These are phyloP conservation scores for Caenorhabditis remanei DNA, from an alignment of 1,140 invertebrate genomes.

Conservation along the genomic window DNA sequence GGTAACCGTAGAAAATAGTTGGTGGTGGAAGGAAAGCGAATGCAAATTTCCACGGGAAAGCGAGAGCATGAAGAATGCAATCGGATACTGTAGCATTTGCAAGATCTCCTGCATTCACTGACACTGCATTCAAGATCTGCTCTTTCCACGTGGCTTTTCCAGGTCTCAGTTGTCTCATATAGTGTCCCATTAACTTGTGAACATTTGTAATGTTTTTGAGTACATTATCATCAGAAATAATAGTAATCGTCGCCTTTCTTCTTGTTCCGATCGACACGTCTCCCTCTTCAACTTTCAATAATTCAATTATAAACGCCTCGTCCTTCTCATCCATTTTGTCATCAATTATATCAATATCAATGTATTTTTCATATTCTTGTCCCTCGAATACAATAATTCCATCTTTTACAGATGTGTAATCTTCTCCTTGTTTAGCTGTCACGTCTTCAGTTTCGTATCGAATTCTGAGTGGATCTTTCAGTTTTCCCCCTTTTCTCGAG, in stretches of 20 bases:
- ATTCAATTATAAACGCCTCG: conserved; percentile 90
- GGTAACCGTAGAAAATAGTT: conserved; percentile 83
- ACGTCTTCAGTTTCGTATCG: conserved; percentile 62
- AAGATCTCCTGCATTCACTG: conserved; percentile 63
- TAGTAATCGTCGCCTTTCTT: conserved; percentile 56
- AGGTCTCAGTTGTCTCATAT: conserved; percentile 58
- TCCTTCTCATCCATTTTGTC: conserved; percentile 98
- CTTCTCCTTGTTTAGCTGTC: conserved; percentile 52
- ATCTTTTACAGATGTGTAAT: conserved; percentile 56
- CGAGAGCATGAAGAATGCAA: conserved; percentile 58
- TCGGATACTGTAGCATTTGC: conserved; percentile 60
- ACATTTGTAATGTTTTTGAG: conserved; percentile 65
- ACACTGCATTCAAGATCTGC: conserved; percentile 62
- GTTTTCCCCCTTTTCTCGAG: conserved; percentile 47
- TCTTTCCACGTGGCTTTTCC: conserved; percentile 63
- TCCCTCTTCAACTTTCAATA: conserved; percentile 78
- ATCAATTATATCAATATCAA: conserved; percentile 90
- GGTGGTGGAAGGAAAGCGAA: conserved; percentile 98
- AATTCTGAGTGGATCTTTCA: conserved; percentile 5
- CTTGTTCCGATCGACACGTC: conserved; percentile 24
- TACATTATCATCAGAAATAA: conserved; percentile 64
- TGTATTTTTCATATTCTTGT: conserved; percentile 66
- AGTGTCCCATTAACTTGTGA: conserved; percentile 60
- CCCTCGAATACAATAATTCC: conserved; percentile 50
- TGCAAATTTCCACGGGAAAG: conserved; percentile 94